A percentile compares a stretch with the other conserved stretches of the same genome.
phyloP scores from a whole-genome alignment of 2,113 vertebrate species.

The Butorides virescens region DNA sequence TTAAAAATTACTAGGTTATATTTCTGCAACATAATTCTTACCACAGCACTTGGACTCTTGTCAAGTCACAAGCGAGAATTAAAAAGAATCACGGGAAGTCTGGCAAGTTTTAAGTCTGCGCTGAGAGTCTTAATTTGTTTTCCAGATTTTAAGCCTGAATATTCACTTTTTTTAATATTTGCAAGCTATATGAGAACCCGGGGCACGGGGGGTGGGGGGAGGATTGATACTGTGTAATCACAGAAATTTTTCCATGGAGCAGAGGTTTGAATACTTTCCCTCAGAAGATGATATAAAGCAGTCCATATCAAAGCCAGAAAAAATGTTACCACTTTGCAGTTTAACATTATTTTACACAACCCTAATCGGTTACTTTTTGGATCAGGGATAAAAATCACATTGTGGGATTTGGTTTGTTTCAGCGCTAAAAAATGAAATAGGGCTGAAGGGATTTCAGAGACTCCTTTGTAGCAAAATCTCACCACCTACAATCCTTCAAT shows the following conservation, averaged over 20 bases:
- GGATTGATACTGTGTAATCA: background rate
- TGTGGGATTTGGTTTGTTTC: background rate
- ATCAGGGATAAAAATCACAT: background rate
- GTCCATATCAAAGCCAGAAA: background rate
- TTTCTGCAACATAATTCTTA: background rate
- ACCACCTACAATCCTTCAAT: background rate
- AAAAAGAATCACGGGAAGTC: conserved; percentile 15
- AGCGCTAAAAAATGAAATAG: background rate
- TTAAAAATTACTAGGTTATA: background rate
- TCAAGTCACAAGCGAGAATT: background rate
- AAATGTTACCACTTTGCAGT: background rate
- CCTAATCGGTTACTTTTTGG: background rate
- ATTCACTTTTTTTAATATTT: background rate
- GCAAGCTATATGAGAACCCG: background rate
- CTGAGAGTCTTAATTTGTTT: background rate
- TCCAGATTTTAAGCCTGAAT: background rate
- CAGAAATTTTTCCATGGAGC: background rate
- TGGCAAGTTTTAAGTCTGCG: background rate
- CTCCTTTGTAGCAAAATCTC: background rate
- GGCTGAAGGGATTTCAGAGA: background rate
- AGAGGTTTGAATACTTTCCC: background rate
- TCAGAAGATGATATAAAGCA: background rate
- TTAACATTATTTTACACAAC: background rate
- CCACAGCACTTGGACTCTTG: background rate
- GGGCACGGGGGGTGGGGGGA: rapidly evolving